These are phyloP conservation scores for Acrocyrtus sp. DNA, from an alignment of 2,888 invertebrate genomes.

Conservation along the genomic window DNA sequence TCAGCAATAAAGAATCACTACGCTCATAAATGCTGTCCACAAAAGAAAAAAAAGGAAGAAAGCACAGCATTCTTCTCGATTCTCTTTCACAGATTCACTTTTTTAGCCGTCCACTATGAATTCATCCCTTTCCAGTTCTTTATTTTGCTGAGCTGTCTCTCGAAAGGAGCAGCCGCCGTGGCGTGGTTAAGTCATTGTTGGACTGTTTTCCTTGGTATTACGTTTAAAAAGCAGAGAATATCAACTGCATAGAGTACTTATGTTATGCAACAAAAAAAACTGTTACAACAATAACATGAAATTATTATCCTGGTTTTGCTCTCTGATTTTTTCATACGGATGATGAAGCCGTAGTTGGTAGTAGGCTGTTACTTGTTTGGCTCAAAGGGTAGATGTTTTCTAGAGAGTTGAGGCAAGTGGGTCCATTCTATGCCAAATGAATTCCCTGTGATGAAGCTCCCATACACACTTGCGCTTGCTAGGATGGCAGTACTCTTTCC, in stretches of 20 bases:
- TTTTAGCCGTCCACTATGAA: slow-evolving; percentile 42
- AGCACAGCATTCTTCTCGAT: slow-evolving; percentile 10
- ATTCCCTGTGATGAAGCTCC: neutral
- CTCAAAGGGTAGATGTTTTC: neutral
- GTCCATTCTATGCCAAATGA: neutral
- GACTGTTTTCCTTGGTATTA: no score
- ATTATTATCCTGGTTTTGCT: no score
- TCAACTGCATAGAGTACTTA: no score
- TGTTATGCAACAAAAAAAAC: no score
- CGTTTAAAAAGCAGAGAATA: no score
- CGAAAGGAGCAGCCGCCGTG: neutral
- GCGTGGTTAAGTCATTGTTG: neutral
- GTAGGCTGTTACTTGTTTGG: neutral
- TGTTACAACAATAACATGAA: no score
- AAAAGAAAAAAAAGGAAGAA: slow-evolving; percentile 21
- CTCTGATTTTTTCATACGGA: neutral
- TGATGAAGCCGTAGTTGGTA: neutral
- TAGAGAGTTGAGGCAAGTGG: neutral
- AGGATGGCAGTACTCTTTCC: neutral
- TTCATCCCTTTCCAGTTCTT: slow-evolving; percentile 33
- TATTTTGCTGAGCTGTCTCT: slow-evolving; percentile 16
- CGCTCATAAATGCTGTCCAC: slow-evolving; percentile 47
- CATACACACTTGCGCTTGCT: no score
- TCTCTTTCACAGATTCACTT: slow-evolving; percentile 25
- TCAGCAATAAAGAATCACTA: slow-evolving; percentile 43